A percentile compares a stretch with the other conserved stretches of the same genome.
phyloP scores from a whole-genome alignment of 2,113 vertebrate species.

The Carollia perspicillata region DNA sequence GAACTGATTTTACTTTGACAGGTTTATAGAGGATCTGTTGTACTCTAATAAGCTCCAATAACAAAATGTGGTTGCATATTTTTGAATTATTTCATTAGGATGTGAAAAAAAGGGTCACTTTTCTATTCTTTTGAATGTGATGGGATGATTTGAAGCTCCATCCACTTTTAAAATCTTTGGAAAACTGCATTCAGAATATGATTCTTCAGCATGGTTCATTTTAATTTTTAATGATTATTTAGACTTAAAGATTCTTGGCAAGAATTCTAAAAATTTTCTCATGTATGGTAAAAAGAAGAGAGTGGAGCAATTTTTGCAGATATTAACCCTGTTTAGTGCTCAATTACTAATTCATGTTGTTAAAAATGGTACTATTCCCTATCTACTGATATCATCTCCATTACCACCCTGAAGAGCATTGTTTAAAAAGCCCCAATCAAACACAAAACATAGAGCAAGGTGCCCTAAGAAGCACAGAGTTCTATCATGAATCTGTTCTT shows the following conservation, averaged over 20 bases:
- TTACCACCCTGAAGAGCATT: background rate
- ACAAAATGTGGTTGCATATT: constrained; percentile 25
- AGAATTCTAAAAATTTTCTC: background rate
- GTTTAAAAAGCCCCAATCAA: background rate
- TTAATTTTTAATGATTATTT: background rate
- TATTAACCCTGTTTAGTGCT: background rate
- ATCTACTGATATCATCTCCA: background rate
- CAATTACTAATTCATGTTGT: background rate
- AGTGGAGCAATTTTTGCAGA: background rate
- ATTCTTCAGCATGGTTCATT: background rate
- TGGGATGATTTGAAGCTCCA: constrained; percentile 16
- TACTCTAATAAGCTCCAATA: constrained; percentile 58
- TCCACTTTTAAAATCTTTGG: background rate
- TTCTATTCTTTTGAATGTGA: background rate
- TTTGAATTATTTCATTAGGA: constrained; percentile 42
- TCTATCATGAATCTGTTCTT: background rate
- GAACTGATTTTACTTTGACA: constrained; percentile 53
- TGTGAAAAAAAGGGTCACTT: background rate
- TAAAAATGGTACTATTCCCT: background rate
- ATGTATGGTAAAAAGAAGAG: background rate
- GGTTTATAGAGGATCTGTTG: constrained; percentile 51
- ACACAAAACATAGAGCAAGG: background rate
- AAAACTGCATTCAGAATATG: background rate
- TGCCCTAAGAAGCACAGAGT: background rate
- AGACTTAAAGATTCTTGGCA: background rate